Evolutionary conservation across 2,113 vertebrate genomes (phyloP), one percentile per base, ranked within the genome.

Genomic region (Euleptes europaea): DNA sequence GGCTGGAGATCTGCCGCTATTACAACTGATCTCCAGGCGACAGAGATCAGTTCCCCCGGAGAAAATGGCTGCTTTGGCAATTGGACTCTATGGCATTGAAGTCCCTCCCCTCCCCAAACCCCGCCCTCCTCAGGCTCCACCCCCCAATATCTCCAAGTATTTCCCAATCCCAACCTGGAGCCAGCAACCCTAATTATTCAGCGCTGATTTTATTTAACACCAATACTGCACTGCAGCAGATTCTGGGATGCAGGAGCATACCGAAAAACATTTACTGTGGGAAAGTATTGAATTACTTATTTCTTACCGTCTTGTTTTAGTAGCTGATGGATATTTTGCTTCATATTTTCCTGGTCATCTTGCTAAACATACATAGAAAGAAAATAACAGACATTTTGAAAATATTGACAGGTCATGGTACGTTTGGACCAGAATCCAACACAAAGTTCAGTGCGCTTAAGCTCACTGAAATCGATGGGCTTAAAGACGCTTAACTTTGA

Each of bases 271-370:
- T 63, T 23, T 2, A 8, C 7, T 78, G 35, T 42, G 35, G 57
- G 54, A 63, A 63, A 78, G 11, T 31, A 26, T 9, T 19, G 17
- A 1, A 31, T 38, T 21, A 19, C 11, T 38, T 76, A 1, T 5
- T 42, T 70, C 21, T 33, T 26, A n/a, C 17, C 23, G 73, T 65
- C 84, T 60, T 23, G 54, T 44, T 10, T 63, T 28, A 77, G 69
- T 23, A 89, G 19, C 9, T 23, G 31, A 86, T 33, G 57, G 70
- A 51, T 57, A 4, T 38, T 73, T 89, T 83, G 47, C 47, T 83
- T 87, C 66, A 38, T 49, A 40, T 71, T 1, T 38, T 44, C 80
- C 3, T 15, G 84, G 35, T 38, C 84, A 51, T 23, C 33, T 72
- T 83, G 85, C 88, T 74, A 17, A 12, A 14, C 14, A n/a, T n/a